These are phyloP conservation scores for Crossaster papposus DNA, from an alignment of 53 echinoderm and acorn worm genomes.

Conservation along the genomic window DNA sequence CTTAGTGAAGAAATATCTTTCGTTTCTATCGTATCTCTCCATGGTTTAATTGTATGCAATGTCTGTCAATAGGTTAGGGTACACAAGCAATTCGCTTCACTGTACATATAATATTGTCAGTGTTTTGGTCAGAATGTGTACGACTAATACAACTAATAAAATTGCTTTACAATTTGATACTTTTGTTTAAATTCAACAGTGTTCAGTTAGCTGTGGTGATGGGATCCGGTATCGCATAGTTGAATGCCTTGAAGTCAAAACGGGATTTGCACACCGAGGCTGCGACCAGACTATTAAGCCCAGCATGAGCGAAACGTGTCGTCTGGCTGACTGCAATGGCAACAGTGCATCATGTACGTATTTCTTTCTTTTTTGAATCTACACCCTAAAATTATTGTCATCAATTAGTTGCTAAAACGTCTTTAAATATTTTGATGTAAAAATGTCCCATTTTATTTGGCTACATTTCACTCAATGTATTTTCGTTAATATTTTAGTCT, in stretches of 20 bases:
- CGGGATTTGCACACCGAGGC: constrained; percentile 42
- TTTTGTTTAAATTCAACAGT: constrained; percentile 28
- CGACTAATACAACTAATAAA: too few relatives aligned
- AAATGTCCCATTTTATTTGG: neutral
- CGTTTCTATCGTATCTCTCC: too few relatives aligned
- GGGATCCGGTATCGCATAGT: constrained; percentile 60
- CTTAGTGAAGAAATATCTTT: too few relatives aligned
- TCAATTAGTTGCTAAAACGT: neutral
- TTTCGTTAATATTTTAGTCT: constrained; percentile 15
- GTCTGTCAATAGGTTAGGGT: too few relatives aligned
- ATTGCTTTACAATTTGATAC: too few relatives aligned
- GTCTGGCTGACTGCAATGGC: constrained; percentile 48
- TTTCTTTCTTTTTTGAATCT: neutral
- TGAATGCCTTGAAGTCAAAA: constrained; percentile 59
- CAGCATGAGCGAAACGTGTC: constrained; percentile 43
- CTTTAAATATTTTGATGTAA: neutral
- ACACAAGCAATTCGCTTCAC: too few relatives aligned
- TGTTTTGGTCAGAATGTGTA: too few relatives aligned
- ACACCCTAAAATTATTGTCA: neutral
- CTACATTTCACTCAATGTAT: neutral
- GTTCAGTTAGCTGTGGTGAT: constrained; percentile 81
- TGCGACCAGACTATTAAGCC: constrained; percentile 63
- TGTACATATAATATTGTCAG: too few relatives aligned
- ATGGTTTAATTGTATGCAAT: too few relatives aligned
- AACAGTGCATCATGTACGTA: constrained; percentile 45